Percentiles rank a stretch among this genome's conserved stretches.
Evolutionary conservation across 2,797 vertebrate genomes (phyloP).

Genomic region (Micropoecilia bifurca): DNA sequence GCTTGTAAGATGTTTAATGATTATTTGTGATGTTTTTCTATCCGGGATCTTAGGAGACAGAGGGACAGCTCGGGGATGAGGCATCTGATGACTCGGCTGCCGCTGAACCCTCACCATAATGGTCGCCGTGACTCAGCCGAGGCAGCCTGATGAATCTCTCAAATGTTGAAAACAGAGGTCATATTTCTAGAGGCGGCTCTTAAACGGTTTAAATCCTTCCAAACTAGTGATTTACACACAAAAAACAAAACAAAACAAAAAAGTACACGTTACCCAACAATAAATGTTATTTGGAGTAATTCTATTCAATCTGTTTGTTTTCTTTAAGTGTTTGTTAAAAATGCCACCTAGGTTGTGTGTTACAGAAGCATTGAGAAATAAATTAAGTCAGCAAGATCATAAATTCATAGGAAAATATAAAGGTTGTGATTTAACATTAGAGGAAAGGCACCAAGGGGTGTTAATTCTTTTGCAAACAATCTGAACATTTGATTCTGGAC

Average conservation of each 20-base stretch:
- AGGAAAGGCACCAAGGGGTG: no score
- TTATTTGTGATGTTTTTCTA: neutral
- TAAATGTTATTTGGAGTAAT: neutral
- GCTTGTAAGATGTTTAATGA: neutral
- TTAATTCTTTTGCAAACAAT: no score
- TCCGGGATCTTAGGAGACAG: neutral
- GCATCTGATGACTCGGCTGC: constrained; percentile 24
- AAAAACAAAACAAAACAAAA: neutral
- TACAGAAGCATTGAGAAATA: neutral
- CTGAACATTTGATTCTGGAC: no score
- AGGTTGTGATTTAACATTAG: no score
- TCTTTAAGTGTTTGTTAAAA: neutral
- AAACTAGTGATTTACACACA: neutral
- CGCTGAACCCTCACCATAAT: neutral
- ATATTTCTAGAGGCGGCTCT: neutral
- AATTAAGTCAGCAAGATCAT: neutral
- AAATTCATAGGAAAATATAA: no score
- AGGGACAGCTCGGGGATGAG: neutral
- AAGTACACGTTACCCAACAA: neutral
- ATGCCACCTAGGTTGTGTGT: neutral
- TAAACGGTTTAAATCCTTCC: neutral
- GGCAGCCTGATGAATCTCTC: neutral
- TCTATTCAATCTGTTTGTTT: neutral
- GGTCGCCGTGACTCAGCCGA: neutral
- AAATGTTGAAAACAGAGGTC: neutral